Conservation (phyloP, 2,113 vertebrate genomes). For the Leptobrachium ailaonicum region DNA sequence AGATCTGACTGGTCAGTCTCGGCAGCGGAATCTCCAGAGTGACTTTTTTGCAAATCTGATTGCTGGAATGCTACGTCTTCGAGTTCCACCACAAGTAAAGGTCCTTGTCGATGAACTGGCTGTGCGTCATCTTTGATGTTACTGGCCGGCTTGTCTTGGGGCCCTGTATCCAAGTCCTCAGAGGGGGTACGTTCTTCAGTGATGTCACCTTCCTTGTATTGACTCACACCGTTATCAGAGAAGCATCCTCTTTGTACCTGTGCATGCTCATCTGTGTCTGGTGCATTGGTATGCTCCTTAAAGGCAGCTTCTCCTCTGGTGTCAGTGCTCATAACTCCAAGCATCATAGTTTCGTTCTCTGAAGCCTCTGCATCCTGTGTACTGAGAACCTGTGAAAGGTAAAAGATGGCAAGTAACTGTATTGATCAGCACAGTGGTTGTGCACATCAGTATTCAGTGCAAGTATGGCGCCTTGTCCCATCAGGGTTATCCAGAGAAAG, state of each 20-base stretch:
- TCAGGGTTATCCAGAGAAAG: too few species aligned
- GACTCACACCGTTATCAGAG: constrained; percentile 59
- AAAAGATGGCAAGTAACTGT: too few species aligned
- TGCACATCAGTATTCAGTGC: too few species aligned
- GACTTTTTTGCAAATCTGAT: constrained; percentile 64
- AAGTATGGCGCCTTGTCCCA: too few species aligned
- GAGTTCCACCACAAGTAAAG: constrained; percentile 69
- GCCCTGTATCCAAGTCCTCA: constrained; percentile 63
- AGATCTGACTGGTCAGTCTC: constrained; percentile 60
- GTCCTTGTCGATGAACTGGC: constrained; percentile 66
- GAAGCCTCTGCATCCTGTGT: constrained; percentile 56
- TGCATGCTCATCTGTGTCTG: constrained; percentile 51
- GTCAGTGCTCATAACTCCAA: constrained; percentile 46
- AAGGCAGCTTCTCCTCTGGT: constrained; percentile 51
- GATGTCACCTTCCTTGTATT: constrained; percentile 52
- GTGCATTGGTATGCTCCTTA: constrained; percentile 42
- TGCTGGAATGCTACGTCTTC: constrained; percentile 67
- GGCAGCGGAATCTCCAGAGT: constrained; percentile 64
- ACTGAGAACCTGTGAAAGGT: constrained; percentile 54
- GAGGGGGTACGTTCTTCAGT: constrained; percentile 58
- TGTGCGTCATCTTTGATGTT: constrained; percentile 61
- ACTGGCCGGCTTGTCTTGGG: constrained; percentile 65
- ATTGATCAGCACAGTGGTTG: too few species aligned
- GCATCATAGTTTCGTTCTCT: constrained; percentile 49
- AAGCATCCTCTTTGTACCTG: constrained; percentile 55